These are phyloP conservation scores for Cheilosia impressa DNA, from an alignment of 2,888 invertebrate species.

Conservation along the genomic window DNA sequence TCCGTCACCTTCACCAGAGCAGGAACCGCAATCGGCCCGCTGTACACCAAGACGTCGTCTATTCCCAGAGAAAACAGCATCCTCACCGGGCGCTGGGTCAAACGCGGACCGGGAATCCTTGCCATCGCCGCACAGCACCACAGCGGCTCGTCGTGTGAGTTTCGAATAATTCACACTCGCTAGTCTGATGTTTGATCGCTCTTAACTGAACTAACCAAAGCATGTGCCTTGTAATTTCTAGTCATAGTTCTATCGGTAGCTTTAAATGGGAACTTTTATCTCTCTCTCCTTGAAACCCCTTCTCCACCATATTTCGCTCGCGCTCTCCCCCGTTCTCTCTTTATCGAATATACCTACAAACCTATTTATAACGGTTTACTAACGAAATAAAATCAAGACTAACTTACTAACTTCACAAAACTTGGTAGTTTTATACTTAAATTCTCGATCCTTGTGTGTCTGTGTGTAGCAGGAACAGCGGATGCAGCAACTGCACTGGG, in stretches of 20 bases:
- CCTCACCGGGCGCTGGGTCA: background rate
- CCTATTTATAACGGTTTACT: slow-evolving; percentile 71
- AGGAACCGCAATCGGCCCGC: slow-evolving; percentile 36
- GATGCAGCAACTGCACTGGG: slow-evolving; percentile 79
- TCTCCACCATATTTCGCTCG: slow-evolving; percentile 12
- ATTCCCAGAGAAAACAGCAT: slow-evolving; percentile 33
- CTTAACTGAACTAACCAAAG: slow-evolving; percentile 63
- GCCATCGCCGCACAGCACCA: slow-evolving; percentile 41
- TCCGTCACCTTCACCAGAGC: slow-evolving; percentile 41
- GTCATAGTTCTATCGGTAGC: slow-evolving; percentile 62
- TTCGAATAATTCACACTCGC: slow-evolving; percentile 56
- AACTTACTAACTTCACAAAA: slow-evolving; percentile 64
- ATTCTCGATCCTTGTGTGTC: slow-evolving; percentile 1
- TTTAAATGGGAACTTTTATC: slow-evolving; percentile 37
- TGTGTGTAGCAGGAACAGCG: slow-evolving; percentile 34
- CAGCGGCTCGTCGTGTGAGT: slow-evolving; percentile 67
- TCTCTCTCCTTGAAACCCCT: slow-evolving; percentile 2
- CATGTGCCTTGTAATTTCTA: slow-evolving; percentile 76
- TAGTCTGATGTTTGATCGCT: slow-evolving; percentile 52
- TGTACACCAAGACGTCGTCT: slow-evolving; percentile 48
- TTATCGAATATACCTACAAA: slow-evolving; percentile 41
- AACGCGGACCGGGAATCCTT: slow-evolving; percentile 24
- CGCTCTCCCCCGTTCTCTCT: slow-evolving; percentile 58
- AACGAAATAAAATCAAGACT: slow-evolving; percentile 69
- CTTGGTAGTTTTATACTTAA: slow-evolving; percentile 55